phyloP scores from a whole-genome alignment of 2,113 vertebrate genomes.

The Macquaria australasica region DNA sequence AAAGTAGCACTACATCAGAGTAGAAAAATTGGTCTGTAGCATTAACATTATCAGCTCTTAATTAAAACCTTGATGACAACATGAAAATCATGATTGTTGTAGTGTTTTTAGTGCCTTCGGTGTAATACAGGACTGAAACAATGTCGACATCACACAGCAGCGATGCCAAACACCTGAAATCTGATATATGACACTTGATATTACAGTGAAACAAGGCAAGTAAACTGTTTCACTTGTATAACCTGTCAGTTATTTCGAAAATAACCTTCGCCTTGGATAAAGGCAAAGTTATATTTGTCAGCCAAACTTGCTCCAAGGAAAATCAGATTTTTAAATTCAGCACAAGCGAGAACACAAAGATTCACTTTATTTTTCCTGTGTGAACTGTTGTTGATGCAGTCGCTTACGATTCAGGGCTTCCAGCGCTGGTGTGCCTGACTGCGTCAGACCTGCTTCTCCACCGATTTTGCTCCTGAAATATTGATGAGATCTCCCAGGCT shows the following conservation, averaged over 20 bases:
- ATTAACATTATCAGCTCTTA: neutral
- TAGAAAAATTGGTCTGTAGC: neutral
- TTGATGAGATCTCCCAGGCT: constrained; percentile 60
- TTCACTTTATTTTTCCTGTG: accelerated
- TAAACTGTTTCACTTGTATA: neutral
- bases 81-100: neutral
- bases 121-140: constrained; percentile 9
- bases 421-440: neutral
- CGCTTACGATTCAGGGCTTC: constrained; percentile 39
- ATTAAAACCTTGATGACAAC: neutral
- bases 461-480: constrained; percentile 60
- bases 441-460: constrained; percentile 49
- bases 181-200: constrained; percentile 30
- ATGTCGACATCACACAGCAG: neutral
- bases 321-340: neutral
- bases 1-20: neutral
- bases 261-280: neutral
- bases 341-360: constrained; percentile 11
- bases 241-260: constrained; percentile 4
- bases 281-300: neutral
- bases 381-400: constrained; percentile 29
- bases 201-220: constrained; percentile 10
- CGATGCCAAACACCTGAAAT: constrained; percentile 3
- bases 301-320: neutral
- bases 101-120: neutral